Conservation (phyloP, 2,797 vertebrate genomes). For the Chloroceryle amazona region DNA sequence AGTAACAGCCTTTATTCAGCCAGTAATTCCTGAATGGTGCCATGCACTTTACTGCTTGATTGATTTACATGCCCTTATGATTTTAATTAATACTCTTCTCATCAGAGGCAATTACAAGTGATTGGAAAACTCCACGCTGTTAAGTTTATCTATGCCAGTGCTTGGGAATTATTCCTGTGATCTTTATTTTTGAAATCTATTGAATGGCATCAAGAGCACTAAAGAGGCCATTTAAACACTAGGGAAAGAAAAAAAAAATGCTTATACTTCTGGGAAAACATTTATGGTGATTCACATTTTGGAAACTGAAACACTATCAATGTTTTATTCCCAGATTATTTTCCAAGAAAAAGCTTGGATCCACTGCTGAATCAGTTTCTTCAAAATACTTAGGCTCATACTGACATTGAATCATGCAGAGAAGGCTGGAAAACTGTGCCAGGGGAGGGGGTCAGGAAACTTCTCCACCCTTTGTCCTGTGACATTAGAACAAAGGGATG, state of each 20-base stretch:
- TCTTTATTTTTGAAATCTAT: conserved; percentile 15
- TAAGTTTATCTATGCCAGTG: background rate
- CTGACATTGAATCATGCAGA: conserved; percentile 2
- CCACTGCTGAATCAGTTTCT: conserved; percentile 32
- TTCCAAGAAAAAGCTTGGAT: conserved; percentile 69
- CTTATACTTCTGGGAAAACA: conserved; percentile 57
- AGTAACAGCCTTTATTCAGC: conserved; percentile 34
- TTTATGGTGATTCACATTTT: conserved; percentile 61
- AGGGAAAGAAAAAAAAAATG: background rate
- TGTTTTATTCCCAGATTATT: conserved; percentile 49
- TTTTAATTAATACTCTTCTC: conserved; percentile 44
- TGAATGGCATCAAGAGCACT: conserved; percentile 18
- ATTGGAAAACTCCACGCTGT: background rate
- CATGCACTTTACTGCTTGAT: background rate
- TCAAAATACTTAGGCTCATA: conserved; percentile 7
- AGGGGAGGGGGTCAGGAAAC: background rate
- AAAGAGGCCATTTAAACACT: conserved; percentile 29
- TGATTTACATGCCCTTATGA: conserved; percentile 31
- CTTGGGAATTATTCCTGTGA: background rate
- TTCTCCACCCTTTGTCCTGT: background rate
- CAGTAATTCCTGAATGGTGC: background rate
- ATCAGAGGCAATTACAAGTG: background rate
- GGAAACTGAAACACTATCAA: conserved; percentile 47
- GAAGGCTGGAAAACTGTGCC: background rate
- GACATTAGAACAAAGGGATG: background rate